Base-by-base conservation (phyloP, 2,888 invertebrate genomes). In the Caenorhabditis sp. region DNA sequence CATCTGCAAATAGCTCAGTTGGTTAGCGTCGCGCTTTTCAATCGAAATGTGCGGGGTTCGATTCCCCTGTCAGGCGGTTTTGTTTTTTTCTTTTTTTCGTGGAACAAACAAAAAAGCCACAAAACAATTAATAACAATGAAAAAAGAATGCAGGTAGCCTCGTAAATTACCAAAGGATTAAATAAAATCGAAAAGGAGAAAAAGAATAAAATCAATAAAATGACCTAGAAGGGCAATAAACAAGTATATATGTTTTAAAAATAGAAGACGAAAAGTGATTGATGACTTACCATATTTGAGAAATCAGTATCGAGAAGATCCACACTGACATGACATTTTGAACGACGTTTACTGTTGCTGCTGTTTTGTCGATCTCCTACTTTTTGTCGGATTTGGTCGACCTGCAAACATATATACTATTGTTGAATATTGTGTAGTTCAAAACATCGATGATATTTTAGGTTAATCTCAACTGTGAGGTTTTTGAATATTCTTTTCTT, bases 361-460 rank as follows among this genome's bases (percentile, higher is more conserved):
- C 4, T 38, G 8, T 7, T 57, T 59, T 64, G 63, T 58, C 74
- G 69, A 52, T 79, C 79, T 7, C 78, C 76, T 12, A 80, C 77
- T 64, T 74, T 76, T 65, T 80, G 76, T 1, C 76, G 74, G 38
- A 80, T 68, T 68, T 78, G 75, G 23, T 64, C 77, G 59, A 80
- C 67, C 79, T 77, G 56, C 38, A 74, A 62, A n/a, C n/a, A 63
- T n/a, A 61, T 26, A 3, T 10, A 21, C 14, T 38, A 23, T 60
- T 49, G 2, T 25, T 17, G 20, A 1, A 23, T 7, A 31, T n/a
- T n/a, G n/a, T n/a, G n/a, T n/a, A n/a, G n/a, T n/a, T n/a, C n/a
- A n/a, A n/a, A n/a, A n/a, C n/a, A n/a, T n/a, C n/a, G n/a, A n/a
- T n/a, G n/a, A n/a, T n/a, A n/a, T n/a, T n/a, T n/a, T n/a, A n/a